Base-by-base conservation (phyloP, 35 echinoderm and acorn worm species). In the Lytechinus variegatus region DNA sequence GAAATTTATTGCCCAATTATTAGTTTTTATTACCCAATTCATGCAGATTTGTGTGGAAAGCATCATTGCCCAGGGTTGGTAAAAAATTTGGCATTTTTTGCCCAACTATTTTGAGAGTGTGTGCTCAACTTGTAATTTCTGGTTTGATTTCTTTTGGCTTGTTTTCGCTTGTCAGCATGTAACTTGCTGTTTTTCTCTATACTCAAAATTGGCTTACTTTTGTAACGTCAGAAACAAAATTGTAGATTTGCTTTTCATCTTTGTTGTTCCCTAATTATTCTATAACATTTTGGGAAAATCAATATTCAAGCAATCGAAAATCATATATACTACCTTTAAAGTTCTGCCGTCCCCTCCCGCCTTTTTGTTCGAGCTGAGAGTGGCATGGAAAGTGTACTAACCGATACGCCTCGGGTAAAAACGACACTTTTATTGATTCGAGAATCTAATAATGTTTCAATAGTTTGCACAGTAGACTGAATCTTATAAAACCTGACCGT, bases 351-450 rank as follows among this genome's bases (percentile, higher is more conserved):
- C 19, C 2, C 4, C 19, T 7, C 66, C 66, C 66, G n/a, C n/a
- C 33, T 79, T 79, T 6, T 79, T 24, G 19, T 24, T 79, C 19
- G 4, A n/a, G 4, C 19, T 16, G 19, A 79, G 19, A 79, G 66
- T 13, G 61, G 61, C 61, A 16, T 19, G 14, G 16, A 71, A 71
- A 71, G 61, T 71, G 61, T 79, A 24, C 66, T 79, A 79, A 79
- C 66, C 66, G 66, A 79, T 24, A 79, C 66, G 66, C 66, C 66
- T 79, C n/a, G 14, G 66, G 66, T 79, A 79, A 79, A 79, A 24
- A 79, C 66, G 66, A 16, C 66, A 79, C 66, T 79, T 79, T 24
- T 79, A 79, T 79, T 79, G 66, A 79, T 79, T 79, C 66, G 66
- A 79, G 66, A 79, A 24, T 24, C 66, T 79, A 79, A 79, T 79